Evolutionary conservation across 2,888 invertebrate genomes (phyloP), one percentile per base, ranked within the genome.

Genomic region (Metacarcinus magister): DNA sequence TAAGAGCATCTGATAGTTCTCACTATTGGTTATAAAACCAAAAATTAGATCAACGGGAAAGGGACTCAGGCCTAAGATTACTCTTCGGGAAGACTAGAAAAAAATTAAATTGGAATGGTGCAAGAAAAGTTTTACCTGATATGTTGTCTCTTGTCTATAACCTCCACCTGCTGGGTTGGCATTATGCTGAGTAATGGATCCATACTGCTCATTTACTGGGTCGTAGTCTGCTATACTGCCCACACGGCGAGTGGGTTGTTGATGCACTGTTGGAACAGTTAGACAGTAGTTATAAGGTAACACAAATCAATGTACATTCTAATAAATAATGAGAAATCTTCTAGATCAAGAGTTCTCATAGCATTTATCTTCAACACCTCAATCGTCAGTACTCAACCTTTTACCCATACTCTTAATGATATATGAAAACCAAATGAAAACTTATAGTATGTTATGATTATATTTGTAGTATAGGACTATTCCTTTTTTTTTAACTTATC

Each of bases 141-240:
- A 96, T 44, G 96, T 95, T 0, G 92, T 91, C 46, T 96, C 96
- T 82, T 96, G 96, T n/a, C 96, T 93, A 60, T 96, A 95, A 0
- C 95, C 95, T 7, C 93, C 95, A 67, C 94, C 94, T 44, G 95
- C 67, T 92, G 91, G 91, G 60, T 95, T 95, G 54, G 90, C 95
- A 67, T 97, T 97, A 92, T 97, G 97, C 95, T 97, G 97, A 97
- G 98, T 98, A 97, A 98, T 97, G 39, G 98, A 98, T 93, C 99
- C 99, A 97, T 98, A 99, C 97, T 98, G 98, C 97, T 99, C 99
- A 98, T 99, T 99, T 95, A 99, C 98, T 1, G 99, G 99, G 98
- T 99, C 99, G 97, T 99, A 98, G 97, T 99, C 99, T 54, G 99
- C 98, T 97, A 99, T 99, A n/a, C 99, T 99, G 3, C 99, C 99